phyloP scores from a whole-genome alignment of 1,140 invertebrate species.

The Drosophila bifasciata region DNA sequence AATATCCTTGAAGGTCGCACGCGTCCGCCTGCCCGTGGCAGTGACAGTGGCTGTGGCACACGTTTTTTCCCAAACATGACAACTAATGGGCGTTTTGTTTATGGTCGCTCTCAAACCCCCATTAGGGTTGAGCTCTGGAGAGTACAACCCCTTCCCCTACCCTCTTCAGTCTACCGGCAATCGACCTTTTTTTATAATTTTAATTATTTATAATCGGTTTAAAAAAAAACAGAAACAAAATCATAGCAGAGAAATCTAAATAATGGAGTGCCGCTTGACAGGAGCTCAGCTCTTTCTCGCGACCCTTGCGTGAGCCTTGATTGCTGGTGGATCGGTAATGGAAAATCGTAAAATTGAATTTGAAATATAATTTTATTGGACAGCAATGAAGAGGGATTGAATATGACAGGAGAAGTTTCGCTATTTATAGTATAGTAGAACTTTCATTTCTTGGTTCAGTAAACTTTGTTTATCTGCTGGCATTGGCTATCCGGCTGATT shows the following conservation, averaged over 20 bases:
- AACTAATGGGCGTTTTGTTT: slow-evolving; percentile 74
- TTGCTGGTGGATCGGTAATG: slow-evolving; percentile 2
- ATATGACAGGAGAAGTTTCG: neutral
- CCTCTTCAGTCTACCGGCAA: neutral
- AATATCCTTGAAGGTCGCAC: slow-evolving; percentile 72
- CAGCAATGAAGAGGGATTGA: too few relatives aligned
- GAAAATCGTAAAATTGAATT: slow-evolving; percentile 1
- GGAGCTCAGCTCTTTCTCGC: slow-evolving; percentile 28
- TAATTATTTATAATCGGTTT: slow-evolving; percentile 75
- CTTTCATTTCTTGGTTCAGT: too few relatives aligned
- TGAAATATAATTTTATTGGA: slow-evolving; percentile 18
- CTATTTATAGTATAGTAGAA: too few relatives aligned
- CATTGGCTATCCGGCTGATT: slow-evolving; percentile 10
- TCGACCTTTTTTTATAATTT: slow-evolving; percentile 43
- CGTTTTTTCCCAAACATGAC: slow-evolving; percentile 42
- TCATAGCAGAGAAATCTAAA: slow-evolving; percentile 14
- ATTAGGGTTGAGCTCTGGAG: slow-evolving; percentile 45
- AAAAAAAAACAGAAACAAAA: slow-evolving; percentile 22
- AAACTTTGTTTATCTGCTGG: too few relatives aligned
- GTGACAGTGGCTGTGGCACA: slow-evolving; percentile 11
- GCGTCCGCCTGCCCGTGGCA: slow-evolving; percentile 25
- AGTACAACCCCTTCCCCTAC: slow-evolving; percentile 24
- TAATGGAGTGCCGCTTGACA: slow-evolving; percentile 51
- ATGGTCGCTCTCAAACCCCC: slow-evolving; percentile 61
- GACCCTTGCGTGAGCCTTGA: slow-evolving; percentile 17